Percentiles rank a stretch among this genome's conserved stretches.
Evolutionary conservation across 2,888 invertebrate species (phyloP).

Genomic region (Torymus aiolomorphi): DNA sequence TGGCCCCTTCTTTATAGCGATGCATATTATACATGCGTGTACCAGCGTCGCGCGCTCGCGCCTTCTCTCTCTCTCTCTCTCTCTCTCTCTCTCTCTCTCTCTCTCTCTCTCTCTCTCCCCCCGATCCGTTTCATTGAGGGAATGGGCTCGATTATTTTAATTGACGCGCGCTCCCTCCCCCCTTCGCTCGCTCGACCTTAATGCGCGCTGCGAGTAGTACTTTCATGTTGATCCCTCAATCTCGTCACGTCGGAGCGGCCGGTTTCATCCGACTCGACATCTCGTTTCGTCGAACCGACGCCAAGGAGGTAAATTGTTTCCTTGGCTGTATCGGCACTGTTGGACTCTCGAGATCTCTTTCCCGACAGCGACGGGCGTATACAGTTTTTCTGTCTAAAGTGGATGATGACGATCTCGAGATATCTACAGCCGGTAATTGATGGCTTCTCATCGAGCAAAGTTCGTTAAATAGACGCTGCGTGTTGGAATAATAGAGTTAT

Average conservation of each 20-base stretch:
- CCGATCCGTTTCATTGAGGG: slow-evolving; percentile 63
- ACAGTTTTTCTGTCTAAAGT: too few relatives aligned
- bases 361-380: too few relatives aligned
- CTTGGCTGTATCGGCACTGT: too few relatives aligned
- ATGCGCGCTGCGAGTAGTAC: slow-evolving; percentile 15
- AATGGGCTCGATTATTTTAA: slow-evolving; percentile 70
- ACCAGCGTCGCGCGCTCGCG: too few relatives aligned
- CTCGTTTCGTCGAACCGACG: too few relatives aligned
- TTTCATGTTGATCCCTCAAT: slow-evolving; percentile 22
- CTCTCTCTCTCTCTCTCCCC: slow-evolving; percentile 39
- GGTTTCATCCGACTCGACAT: neutral
- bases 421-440: slow-evolving; percentile 1
- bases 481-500: slow-evolving; percentile 38
- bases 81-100: slow-evolving; percentile 49
- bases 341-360: too few relatives aligned
- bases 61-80: slow-evolving; percentile 29
- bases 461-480: neutral
- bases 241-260: neutral
- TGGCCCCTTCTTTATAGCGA: neutral
- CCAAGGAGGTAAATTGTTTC: too few relatives aligned
- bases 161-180: slow-evolving; percentile 60
- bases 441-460: neutral
- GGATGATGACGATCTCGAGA: too few relatives aligned
- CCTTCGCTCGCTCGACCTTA: neutral
- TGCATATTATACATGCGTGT: too few relatives aligned